These are phyloP conservation scores for Drosophila neotestacea DNA, from an alignment of 2,888 invertebrate species.

Conservation along the genomic window DNA sequence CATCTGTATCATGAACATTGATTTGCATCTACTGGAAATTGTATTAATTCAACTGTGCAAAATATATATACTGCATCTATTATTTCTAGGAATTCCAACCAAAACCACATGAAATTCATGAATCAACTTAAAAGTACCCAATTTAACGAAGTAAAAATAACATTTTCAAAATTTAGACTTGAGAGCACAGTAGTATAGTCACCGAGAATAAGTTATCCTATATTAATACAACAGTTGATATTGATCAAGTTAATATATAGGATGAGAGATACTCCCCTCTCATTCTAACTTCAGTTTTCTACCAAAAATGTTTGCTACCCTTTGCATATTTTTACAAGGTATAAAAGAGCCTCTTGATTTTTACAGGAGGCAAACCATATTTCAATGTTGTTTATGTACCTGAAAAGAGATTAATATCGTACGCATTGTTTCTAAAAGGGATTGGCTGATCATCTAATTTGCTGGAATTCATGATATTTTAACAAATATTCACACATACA, in stretches of 20 bases:
- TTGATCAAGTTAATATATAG: background rate
- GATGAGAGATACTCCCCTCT: too few species aligned
- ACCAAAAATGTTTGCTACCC: background rate
- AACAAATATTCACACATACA: background rate
- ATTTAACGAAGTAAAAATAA: conserved; percentile 1
- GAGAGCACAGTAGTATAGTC: too few species aligned
- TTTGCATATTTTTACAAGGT: background rate
- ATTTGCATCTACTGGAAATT: conserved; percentile 36
- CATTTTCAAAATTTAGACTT: background rate
- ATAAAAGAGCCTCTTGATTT: background rate
- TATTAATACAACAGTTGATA: background rate
- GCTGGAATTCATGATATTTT: conserved; percentile 15
- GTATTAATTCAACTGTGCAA: conserved; percentile 13
- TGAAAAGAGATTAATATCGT: conserved; percentile 24
- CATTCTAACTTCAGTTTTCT: too few species aligned
- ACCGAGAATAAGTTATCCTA: background rate
- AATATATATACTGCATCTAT: background rate
- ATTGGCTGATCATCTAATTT: conserved; percentile 24
- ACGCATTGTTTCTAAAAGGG: conserved; percentile 21
- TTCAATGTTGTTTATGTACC: conserved; percentile 18
- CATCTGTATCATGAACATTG: conserved; percentile 11
- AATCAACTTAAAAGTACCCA: conserved; percentile 6
- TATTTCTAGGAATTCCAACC: conserved; percentile 6
- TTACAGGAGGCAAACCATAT: background rate
- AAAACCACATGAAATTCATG: conserved; percentile 1